Conservation (phyloP, 2,888 invertebrate genomes). For the Hofmannophila pseudospretella region DNA sequence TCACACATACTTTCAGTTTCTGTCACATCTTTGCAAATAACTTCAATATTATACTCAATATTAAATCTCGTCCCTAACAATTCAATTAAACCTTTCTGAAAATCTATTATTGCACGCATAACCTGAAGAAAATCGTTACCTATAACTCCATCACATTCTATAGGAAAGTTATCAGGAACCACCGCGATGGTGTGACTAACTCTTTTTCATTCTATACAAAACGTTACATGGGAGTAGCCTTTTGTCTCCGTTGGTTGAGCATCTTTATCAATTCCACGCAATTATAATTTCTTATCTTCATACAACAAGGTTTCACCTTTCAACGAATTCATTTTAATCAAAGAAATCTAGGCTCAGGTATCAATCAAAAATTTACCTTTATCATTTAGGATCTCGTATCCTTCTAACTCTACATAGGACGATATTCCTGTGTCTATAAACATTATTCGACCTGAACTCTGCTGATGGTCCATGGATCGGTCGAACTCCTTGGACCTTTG, state of each 20-base stretch:
- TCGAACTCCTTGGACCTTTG: not conserved
- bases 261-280: constrained; percentile 16
- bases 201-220: constrained; percentile 10
- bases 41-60: constrained; percentile 3
- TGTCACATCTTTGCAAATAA: not conserved
- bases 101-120: constrained; percentile 13
- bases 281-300: constrained; percentile 12
- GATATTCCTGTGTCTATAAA: constrained; percentile 13
- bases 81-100: constrained; percentile 9
- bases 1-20: not conserved
- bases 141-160: constrained; percentile 14
- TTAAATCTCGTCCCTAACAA: constrained; percentile 10
- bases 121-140: constrained; percentile 16
- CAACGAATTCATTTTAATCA: constrained; percentile 11
- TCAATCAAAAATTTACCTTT: constrained; percentile 15
- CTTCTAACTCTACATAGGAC: constrained; percentile 11
- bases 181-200: constrained; percentile 13
- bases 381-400: not conserved
- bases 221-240: constrained; percentile 12
- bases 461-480: not conserved
- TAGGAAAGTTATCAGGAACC: constrained; percentile 13
- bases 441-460: constrained; percentile 13
- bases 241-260: constrained; percentile 12
- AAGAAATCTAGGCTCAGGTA: constrained; percentile 15
- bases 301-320: constrained; percentile 8